Conservation (phyloP, 2,888 invertebrate species). For the Zaprionus lineosus region DNA sequence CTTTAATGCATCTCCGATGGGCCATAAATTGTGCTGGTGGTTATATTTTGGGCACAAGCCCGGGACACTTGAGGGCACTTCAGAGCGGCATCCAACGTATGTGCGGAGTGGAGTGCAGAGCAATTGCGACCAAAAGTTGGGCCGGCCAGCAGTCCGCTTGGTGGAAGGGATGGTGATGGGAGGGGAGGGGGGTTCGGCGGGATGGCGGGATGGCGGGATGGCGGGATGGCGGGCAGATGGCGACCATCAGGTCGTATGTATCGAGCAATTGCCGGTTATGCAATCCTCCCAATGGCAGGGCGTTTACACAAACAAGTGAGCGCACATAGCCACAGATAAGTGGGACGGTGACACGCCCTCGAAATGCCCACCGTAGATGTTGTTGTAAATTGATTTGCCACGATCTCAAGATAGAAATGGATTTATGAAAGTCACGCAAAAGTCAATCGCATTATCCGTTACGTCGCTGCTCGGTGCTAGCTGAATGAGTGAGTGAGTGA, state of each 20-base stretch:
- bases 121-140: constrained; percentile 36
- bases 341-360: constrained; percentile 62
- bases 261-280: constrained; percentile 43
- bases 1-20: constrained; percentile 74
- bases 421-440: constrained; percentile 75
- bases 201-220: no score
- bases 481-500: no score
- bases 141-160: no score
- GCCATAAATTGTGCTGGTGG: constrained; percentile 61
- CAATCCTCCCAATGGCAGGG: no score
- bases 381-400: constrained; percentile 65
- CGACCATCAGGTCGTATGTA: constrained; percentile 19
- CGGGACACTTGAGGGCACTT: constrained; percentile 72
- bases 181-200: no score
- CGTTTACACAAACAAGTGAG: no score
- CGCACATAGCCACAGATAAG: no score
- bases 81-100: constrained; percentile 41
- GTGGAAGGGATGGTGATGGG: no score
- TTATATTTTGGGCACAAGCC: constrained; percentile 43
- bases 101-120: constrained; percentile 33
- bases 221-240: no score
- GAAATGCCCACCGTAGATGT: constrained; percentile 45
- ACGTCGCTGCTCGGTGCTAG: no score
- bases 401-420: constrained; percentile 68
- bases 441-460: constrained; percentile 38